These are phyloP conservation scores for Pseudococcus longispinus DNA, from an alignment of 2,888 invertebrate genomes.

Conservation along the genomic window DNA sequence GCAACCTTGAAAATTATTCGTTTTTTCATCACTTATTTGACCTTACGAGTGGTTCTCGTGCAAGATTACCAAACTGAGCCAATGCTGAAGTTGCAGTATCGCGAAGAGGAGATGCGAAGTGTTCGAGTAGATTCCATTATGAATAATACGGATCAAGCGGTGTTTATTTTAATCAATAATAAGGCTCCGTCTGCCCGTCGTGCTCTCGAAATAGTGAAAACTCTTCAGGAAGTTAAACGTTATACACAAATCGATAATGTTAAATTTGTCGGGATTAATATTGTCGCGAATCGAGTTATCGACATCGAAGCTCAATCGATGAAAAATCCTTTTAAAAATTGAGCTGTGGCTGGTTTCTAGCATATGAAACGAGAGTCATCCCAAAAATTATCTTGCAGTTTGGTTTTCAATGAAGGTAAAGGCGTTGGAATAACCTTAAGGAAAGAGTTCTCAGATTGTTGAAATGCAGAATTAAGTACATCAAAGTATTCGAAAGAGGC, in stretches of 20 bases:
- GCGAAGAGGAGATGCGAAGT: background rate
- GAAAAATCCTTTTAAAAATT: background rate
- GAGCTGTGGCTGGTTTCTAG: background rate
- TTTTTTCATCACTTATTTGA: background rate
- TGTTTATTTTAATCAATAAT: background rate
- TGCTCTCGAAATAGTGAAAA: background rate
- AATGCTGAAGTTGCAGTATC: background rate
- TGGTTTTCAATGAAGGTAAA: background rate
- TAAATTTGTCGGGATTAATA: background rate
- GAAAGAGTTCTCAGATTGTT: too few species aligned
- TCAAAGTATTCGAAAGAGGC: too few species aligned
- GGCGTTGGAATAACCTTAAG: too few species aligned
- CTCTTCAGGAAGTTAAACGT: background rate
- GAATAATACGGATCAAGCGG: background rate
- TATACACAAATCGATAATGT: background rate
- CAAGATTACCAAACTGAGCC: background rate
- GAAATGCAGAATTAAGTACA: too few species aligned
- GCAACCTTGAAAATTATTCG: background rate
- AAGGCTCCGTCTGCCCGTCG: background rate
- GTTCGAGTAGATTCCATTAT: background rate
- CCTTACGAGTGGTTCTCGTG: background rate
- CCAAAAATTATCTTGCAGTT: background rate
- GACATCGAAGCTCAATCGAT: background rate
- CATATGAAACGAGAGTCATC: background rate
- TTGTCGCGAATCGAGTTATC: background rate